These are phyloP conservation scores for Trachops cirrhosus DNA, from an alignment of 2,797 vertebrate genomes.

Conservation along the genomic window DNA sequence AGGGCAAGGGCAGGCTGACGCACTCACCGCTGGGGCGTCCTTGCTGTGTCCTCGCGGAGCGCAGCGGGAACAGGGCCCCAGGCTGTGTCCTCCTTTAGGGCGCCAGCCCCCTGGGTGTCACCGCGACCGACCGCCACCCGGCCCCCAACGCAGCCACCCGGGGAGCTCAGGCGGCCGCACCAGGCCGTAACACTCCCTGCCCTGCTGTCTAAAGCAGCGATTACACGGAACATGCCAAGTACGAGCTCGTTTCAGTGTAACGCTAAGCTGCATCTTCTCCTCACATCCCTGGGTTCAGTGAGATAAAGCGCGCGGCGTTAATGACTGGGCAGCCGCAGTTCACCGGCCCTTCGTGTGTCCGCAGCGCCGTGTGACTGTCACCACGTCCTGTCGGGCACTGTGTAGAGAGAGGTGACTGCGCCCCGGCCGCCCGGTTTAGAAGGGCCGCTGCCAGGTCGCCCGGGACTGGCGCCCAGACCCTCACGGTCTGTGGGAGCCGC, in stretches of 20 bases:
- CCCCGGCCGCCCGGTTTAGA: neutral
- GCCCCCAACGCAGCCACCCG: fast-evolving
- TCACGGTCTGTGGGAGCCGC: neutral
- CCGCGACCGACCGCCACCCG: too few relatives aligned
- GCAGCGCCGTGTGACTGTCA: fast-evolving
- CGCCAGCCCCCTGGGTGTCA: too few relatives aligned
- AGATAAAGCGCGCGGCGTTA: neutral
- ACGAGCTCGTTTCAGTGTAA: neutral
- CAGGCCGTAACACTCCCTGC: neutral
- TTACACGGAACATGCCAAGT: neutral
- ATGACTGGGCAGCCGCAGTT: neutral
- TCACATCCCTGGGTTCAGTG: neutral
- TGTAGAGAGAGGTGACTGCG: neutral
- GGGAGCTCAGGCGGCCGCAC: neutral
- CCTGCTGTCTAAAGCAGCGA: neutral
- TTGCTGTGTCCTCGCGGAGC: neutral
- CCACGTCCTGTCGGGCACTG: neutral
- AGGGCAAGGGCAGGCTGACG: neutral
- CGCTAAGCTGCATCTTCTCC: neutral
- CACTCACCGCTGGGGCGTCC: too few relatives aligned
- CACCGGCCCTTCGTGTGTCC: too few relatives aligned
- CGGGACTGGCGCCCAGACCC: neutral
- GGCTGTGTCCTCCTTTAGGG: too few relatives aligned
- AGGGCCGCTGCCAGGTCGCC: neutral
- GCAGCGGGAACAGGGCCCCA: fast-evolving